Base-by-base conservation (phyloP, 2,113 vertebrate genomes). In the Heteronetta atricapilla region DNA sequence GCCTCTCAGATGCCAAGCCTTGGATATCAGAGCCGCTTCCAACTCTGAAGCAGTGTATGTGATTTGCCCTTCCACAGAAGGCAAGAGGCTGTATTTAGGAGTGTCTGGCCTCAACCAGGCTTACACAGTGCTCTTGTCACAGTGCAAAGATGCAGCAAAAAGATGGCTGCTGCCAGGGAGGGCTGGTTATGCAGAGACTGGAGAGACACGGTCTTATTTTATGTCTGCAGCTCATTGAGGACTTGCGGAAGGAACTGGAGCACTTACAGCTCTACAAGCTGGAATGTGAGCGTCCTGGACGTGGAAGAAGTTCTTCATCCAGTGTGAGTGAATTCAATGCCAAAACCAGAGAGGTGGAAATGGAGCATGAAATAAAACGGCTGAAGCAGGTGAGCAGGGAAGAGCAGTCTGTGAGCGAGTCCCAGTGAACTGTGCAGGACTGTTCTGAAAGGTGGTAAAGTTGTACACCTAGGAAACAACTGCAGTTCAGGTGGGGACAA, bases 191-290 rank as follows among this genome's bases (percentile, higher is more conserved):
- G 63, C 31, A 18, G 46, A 26, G 33, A 3, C 31, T 38, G 77
- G 13, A 76, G 26, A 72, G 7, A 52, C 62, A 21, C 19, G 48
- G 50, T 26, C 73, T 86, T 11, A 64, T 84, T 97, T 62, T 36
- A 3, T 79, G 48, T 90, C 95, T 93, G 4, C 96, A 99, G 99
- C 98, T 99, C 85, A 99, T 99, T 6, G 99, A 99, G 81, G 99
- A 99, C 95, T 89, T 99, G 87, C 97, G 99, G 48, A 98, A 99
- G 96, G 99, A 99, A 53, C 97, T 99, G 95, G 99, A 99, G 91
- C 98, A 99, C 94, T 90, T 99, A 94, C 99, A 99, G 97, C 96
- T 99, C 52, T 99, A 98, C 95, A 99, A 99, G 90, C 97, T 99
- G 97, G 99, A 99, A 81, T 97, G 98, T 2, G 99, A 99, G 92